Percentiles rank a stretch among this genome's conserved stretches.
Evolutionary conservation across 2,113 vertebrate species (phyloP).

Genomic region (Microtus richardsoni): DNA sequence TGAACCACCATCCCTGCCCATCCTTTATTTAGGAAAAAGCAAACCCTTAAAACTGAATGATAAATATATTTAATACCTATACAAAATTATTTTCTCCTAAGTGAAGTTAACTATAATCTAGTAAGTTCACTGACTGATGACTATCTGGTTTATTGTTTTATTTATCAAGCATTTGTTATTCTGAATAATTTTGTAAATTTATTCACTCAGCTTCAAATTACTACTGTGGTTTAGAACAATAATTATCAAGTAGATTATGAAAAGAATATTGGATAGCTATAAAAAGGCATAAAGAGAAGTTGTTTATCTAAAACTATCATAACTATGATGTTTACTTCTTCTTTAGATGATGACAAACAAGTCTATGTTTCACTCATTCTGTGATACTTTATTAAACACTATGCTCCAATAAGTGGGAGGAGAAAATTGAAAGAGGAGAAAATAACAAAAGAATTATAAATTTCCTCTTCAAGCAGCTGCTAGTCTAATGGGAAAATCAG

Average conservation of each 20-base stretch:
- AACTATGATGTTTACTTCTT: constrained; percentile 22
- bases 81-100: not conserved
- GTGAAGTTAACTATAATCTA: not conserved
- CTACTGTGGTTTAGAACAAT: not conserved
- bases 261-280: not conserved
- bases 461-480: constrained; percentile 6
- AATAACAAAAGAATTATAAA: not conserved
- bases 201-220: not conserved
- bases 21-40: too few species aligned
- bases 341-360: not conserved
- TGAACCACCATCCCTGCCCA: too few species aligned
- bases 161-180: not conserved
- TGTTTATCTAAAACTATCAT: constrained; percentile 35
- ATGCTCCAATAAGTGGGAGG: not conserved
- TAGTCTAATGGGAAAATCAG: not conserved
- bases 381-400: not conserved
- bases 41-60: not conserved
- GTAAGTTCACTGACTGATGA: not conserved
- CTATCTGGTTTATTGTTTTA: not conserved
- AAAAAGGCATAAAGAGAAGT: constrained; percentile 6
- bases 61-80: not conserved
- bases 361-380: not conserved
- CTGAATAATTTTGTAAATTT: constrained; percentile 36
- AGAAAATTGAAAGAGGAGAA: not conserved
- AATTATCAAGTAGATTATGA: not conserved